Evolutionary conservation across 92 coral and sea anemone genomes (phyloP).

Genomic region (Palythoa grandis): DNA sequence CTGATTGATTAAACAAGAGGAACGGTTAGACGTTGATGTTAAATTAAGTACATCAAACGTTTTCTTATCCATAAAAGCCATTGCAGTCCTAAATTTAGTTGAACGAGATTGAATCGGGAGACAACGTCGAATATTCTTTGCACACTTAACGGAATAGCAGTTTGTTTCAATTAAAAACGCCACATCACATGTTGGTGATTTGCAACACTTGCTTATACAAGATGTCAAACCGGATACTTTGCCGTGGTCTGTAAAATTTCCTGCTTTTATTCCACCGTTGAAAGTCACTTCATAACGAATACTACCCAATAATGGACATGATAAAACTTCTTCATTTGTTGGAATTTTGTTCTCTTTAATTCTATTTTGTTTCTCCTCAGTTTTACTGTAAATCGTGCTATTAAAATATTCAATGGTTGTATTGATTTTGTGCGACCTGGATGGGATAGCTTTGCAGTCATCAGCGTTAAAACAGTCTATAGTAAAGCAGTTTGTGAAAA

Average conservation of each 20-base stretch:
- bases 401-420: constrained; percentile 77
- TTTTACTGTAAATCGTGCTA: constrained; percentile 40
- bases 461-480: constrained; percentile 78
- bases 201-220: constrained; percentile 78
- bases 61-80: constrained; percentile 63
- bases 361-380: neutral
- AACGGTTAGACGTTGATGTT: constrained; percentile 10
- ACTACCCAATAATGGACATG: constrained; percentile 53
- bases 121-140: constrained; percentile 58
- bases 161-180: constrained; percentile 73
- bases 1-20: neutral
- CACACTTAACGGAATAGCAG: constrained; percentile 79
- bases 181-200: constrained; percentile 63
- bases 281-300: constrained; percentile 64
- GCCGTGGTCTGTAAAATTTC: constrained; percentile 73
- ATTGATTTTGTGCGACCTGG: constrained; percentile 67
- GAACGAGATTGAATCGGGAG: constrained; percentile 52
- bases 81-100: constrained; percentile 50
- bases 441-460: constrained; percentile 81
- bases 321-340: neutral
- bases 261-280: constrained; percentile 63
- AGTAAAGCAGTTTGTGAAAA: constrained; percentile 82
- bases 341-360: neutral
- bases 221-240: constrained; percentile 52
- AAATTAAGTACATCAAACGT: constrained; percentile 27